Evolutionary conservation across 1,140 invertebrate genomes (phyloP).

Genomic region (Mya arenaria): DNA sequence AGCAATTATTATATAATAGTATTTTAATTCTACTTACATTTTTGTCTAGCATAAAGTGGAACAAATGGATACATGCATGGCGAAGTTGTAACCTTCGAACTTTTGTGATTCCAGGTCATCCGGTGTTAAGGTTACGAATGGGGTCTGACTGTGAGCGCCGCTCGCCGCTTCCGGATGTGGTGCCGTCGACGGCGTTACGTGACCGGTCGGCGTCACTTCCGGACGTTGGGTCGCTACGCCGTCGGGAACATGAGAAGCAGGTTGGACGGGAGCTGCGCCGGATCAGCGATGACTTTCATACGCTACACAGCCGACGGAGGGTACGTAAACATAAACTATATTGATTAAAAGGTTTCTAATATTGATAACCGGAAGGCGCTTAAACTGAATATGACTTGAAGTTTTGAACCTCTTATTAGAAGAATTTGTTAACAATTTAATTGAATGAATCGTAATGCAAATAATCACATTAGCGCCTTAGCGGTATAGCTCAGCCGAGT

Average conservation of each 20-base stretch:
- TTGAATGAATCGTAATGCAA: background rate
- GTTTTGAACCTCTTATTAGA: background rate
- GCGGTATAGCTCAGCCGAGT: background rate
- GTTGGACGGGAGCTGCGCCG: slow-evolving; percentile 45
- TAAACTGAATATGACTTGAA: background rate
- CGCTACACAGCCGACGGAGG: slow-evolving; percentile 10
- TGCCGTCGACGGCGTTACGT: slow-evolving; percentile 37
- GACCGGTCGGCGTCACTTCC: slow-evolving; percentile 46
- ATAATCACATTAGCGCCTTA: background rate
- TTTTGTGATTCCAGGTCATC: background rate
- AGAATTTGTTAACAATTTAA: background rate
- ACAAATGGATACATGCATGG: too few species aligned
- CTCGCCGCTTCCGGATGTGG: slow-evolving; percentile 44
- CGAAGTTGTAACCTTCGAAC: too few species aligned
- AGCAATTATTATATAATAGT: too few species aligned
- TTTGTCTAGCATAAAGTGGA: too few species aligned
- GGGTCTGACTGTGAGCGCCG: background rate
- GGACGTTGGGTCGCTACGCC: slow-evolving; percentile 43
- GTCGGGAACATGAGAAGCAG: slow-evolving; percentile 8
- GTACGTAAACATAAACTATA: background rate
- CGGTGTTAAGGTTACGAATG: background rate
- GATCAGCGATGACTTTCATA: slow-evolving; percentile 53
- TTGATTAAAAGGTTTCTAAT: background rate
- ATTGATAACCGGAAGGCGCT: background rate
- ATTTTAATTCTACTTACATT: too few species aligned